Conservation (phyloP, 1,140 invertebrate species). For the Teleopsis dalmanni region DNA sequence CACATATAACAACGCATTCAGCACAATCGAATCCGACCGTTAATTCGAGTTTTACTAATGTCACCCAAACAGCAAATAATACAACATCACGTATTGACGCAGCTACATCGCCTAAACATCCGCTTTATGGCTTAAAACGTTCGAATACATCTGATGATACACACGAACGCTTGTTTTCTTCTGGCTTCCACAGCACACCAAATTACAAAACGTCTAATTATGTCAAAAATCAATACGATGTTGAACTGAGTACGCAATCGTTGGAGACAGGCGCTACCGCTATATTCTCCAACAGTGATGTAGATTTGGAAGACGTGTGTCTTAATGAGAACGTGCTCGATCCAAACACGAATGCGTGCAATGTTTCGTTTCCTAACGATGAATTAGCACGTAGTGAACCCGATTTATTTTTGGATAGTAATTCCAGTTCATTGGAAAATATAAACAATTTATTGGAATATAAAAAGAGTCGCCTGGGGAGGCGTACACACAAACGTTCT, state of each 20-base stretch:
- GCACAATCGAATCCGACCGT: not conserved
- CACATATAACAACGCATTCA: constrained; percentile 14
- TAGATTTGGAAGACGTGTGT: constrained; percentile 71
- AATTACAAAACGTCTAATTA: constrained; percentile 12
- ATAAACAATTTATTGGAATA: constrained; percentile 12
- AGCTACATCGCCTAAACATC: constrained; percentile 11
- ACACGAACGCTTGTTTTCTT: not conserved
- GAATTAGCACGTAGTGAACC: constrained; percentile 43
- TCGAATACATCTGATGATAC: constrained; percentile 7
- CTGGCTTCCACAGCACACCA: constrained; percentile 26
- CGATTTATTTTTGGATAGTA: constrained; percentile 24
- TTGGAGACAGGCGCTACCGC: constrained; percentile 57
- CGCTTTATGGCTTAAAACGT: constrained; percentile 4
- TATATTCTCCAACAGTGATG: constrained; percentile 84
- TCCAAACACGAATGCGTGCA: constrained; percentile 15
- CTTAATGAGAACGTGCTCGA: constrained; percentile 63
- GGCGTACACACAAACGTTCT: constrained; percentile 42
- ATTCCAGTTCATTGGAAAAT: constrained; percentile 8
- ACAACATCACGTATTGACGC: constrained; percentile 3
- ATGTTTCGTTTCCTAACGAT: constrained; percentile 29
- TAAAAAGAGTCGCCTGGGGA: constrained; percentile 14
- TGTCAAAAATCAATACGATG: constrained; percentile 20
- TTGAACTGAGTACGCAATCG: constrained; percentile 46
- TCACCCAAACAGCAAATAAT: not conserved
- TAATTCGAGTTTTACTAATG: not conserved